Base-by-base conservation (phyloP, 2,797 vertebrate genomes). In the Mormyrops attenuatus region DNA sequence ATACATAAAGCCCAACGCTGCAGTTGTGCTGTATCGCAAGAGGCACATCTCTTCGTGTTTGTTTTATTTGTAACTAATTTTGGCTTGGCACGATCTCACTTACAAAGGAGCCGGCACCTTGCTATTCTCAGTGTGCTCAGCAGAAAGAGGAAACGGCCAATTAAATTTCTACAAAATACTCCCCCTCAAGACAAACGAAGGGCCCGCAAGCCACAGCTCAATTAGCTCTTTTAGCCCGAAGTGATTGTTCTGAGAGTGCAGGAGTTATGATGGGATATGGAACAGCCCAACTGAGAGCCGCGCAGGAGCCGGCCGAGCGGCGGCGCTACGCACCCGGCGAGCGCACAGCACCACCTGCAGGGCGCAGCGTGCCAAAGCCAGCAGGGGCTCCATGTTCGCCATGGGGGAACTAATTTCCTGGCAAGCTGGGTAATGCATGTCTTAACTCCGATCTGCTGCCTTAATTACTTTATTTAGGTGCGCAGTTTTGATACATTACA, bases 281-380 rank as follows among this genome's bases (percentile, higher is more conserved):
- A 85, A 55, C 84, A 87, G 89, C 47, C 60, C 84, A 49, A 89
- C 47, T 15, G 84, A 73, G 84, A 52, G 41, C 13, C 11, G 88
- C 41, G 22, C n/a, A 84, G 30, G 13, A 34, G 41, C 17, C 17
- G 47, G 60, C 57, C 6, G 20, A 73, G n/a, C 13, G 30, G 52
- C 3, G 50, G 30, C 2, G 53, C 7, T 11, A 0, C 49, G 8
- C 15, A 11, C n/a, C 30, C 26, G 30, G 52, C 44, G 20, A 57
- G 52, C 38, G 7, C 50, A 66, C n/a, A 41, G 87, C 87, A 38
- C 89, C 57, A 82, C 96, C 95, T 90, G 96, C 96, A 95, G 96
- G 92, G 96, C 96, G 0, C 96, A 97, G 94, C 96, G 13, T 96
- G 92, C 97, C 96, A 60, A 96, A 97, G 57, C 26, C 52, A 92